phyloP scores from a whole-genome alignment of 2,797 vertebrate genomes.

The Sebastes trivittatus region DNA sequence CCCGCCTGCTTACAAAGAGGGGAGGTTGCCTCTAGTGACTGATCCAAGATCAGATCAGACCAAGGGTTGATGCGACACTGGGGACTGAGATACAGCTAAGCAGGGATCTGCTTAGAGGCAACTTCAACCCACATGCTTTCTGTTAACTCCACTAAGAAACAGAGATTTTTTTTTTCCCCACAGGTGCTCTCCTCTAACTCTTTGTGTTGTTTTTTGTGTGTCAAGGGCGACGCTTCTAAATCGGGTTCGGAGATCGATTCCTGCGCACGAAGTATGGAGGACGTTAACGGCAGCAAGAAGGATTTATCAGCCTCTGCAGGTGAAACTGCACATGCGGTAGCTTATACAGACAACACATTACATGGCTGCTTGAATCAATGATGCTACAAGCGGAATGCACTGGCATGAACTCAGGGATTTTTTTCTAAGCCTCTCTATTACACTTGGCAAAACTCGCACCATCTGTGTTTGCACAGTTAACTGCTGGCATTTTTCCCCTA shows the following conservation, averaged over 20 bases:
- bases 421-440: slow-evolving; percentile 3
- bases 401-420: slow-evolving; percentile 10
- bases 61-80: background rate
- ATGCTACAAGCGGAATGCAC: background rate
- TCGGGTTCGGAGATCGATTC: slow-evolving; percentile 90
- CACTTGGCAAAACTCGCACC: slow-evolving; percentile 9
- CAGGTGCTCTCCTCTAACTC: slow-evolving; percentile 28
- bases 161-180: background rate
- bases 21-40: slow-evolving; percentile 48
- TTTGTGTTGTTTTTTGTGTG: slow-evolving; percentile 43
- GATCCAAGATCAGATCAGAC: slow-evolving; percentile 39
- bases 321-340: slow-evolving; percentile 68
- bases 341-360: background rate
- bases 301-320: slow-evolving; percentile 87
- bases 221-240: slow-evolving; percentile 93
- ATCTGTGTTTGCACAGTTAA: slow-evolving; percentile 36
- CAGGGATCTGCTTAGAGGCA: slow-evolving; percentile 55
- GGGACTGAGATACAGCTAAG: background rate
- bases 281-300: slow-evolving; percentile 89
- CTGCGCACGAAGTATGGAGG: slow-evolving; percentile 88
- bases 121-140: slow-evolving; percentile 25
- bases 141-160: background rate
- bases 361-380: background rate
- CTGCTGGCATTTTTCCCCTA: background rate
- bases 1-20: slow-evolving; percentile 23